These are phyloP conservation scores for Catharus ustulatus DNA, from an alignment of 2,797 vertebrate genomes.

Conservation along the genomic window DNA sequence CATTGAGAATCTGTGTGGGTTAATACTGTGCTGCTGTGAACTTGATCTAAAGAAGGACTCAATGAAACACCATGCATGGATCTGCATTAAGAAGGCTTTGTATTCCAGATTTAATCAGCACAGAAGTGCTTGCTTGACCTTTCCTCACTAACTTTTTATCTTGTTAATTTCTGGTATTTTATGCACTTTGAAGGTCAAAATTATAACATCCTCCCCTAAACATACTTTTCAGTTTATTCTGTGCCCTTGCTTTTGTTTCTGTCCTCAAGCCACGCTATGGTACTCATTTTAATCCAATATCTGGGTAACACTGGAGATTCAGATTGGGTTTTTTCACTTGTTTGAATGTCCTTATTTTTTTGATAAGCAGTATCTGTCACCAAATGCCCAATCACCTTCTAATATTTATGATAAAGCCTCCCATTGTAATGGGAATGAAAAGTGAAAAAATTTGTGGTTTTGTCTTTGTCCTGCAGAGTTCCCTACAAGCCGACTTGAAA, in stretches of 20 bases:
- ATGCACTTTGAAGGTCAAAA: background rate
- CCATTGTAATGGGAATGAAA: background rate
- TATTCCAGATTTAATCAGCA: background rate
- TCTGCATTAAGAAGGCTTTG: background rate
- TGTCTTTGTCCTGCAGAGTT: slow-evolving; percentile 82
- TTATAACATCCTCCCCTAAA: background rate
- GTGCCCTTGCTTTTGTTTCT: background rate
- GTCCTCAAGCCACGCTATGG: background rate
- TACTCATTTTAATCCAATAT: background rate
- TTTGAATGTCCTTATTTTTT: background rate
- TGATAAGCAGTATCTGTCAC: background rate
- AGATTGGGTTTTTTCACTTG: background rate
- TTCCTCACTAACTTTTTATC: background rate
- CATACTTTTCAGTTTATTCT: background rate
- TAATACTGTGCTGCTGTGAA: background rate
- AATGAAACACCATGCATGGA: background rate
- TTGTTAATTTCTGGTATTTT: background rate
- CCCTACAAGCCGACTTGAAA: slow-evolving; percentile 95
- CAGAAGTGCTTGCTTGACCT: slow-evolving; percentile 3
- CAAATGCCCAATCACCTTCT: background rate
- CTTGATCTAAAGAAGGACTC: background rate
- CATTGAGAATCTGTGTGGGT: background rate
- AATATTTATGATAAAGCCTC: background rate
- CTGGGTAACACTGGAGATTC: background rate
- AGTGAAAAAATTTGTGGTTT: background rate